Conservation (phyloP, 2,797 vertebrate species). For the Momotus momota region DNA sequence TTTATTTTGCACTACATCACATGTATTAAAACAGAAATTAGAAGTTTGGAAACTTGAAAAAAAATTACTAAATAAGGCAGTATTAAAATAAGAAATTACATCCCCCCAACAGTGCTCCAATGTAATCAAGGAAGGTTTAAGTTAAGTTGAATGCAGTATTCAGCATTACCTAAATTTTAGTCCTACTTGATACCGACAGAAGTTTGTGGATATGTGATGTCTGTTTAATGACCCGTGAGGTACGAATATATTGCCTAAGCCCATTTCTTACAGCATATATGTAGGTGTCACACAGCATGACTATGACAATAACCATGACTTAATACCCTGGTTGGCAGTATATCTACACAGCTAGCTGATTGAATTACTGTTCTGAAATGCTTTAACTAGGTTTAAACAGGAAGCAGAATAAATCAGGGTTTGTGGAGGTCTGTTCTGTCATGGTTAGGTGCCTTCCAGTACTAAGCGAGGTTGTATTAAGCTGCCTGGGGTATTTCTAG, state of each 20-base stretch:
- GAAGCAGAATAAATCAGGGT: conserved; percentile 1
- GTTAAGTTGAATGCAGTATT: not conserved
- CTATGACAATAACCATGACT: not conserved
- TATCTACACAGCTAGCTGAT: not conserved
- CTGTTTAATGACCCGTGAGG: not conserved
- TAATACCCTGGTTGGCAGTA: not conserved
- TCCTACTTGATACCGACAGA: not conserved
- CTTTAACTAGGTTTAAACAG: conserved; percentile 16
- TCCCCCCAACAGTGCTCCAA: not conserved
- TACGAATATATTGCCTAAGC: not conserved
- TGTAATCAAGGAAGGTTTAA: not conserved
- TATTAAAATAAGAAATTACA: not conserved
- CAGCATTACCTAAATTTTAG: not conserved
- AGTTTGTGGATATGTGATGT: not conserved
- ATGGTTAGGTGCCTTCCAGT: not conserved
- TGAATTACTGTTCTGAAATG: conserved; percentile 18
- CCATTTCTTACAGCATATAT: not conserved
- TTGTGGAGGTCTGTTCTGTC: not conserved
- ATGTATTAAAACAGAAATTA: not conserved
- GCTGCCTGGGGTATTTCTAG: not conserved
- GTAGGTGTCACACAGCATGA: not conserved
- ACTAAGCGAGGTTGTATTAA: not conserved
- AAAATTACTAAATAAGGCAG: not conserved
- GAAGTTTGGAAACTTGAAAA: not conserved
- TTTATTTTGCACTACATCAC: not conserved